Conservation (phyloP, 2,113 vertebrate genomes). For the Tretioscincus oriximinensis region DNA sequence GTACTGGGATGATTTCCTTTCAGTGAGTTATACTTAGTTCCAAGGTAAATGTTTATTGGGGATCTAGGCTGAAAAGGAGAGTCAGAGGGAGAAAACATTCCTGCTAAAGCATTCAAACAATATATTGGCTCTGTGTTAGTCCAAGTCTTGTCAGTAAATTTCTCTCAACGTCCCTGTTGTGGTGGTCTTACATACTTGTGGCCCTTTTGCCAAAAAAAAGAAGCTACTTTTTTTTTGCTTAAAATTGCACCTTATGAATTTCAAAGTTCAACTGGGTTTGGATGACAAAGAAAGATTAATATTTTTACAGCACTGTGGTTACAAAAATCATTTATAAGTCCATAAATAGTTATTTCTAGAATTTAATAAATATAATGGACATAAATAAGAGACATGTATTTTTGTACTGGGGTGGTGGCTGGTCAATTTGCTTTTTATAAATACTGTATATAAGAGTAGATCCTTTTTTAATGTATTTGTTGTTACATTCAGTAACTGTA, state of each 20-base stretch:
- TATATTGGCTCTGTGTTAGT: background rate
- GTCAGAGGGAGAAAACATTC: background rate
- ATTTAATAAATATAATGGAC: constrained; percentile 2
- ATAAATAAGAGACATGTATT: constrained; percentile 54
- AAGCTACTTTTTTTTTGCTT: constrained; percentile 11
- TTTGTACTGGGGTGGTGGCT: constrained; percentile 63
- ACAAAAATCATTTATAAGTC: constrained; percentile 12
- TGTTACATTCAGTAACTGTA: constrained; percentile 46
- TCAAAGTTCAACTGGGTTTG: background rate
- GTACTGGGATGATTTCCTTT: background rate
- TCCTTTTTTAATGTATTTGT: constrained; percentile 48
- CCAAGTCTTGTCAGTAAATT: background rate
- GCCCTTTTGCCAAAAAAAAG: constrained; percentile 30
- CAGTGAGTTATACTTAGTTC: background rate
- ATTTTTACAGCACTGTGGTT: constrained; percentile 22
- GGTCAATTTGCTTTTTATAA: constrained; percentile 66
- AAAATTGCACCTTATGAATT: constrained; percentile 9
- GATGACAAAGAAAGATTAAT: background rate
- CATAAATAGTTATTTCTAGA: constrained; percentile 15
- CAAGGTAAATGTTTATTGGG: background rate
- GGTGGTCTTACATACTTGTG: background rate
- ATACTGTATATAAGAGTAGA: constrained; percentile 71
- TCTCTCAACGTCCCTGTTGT: background rate
- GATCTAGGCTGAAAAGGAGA: background rate
- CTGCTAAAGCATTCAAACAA: background rate